Conservation (phyloP, 2,113 vertebrate genomes). For the Phasianus colchicus region DNA sequence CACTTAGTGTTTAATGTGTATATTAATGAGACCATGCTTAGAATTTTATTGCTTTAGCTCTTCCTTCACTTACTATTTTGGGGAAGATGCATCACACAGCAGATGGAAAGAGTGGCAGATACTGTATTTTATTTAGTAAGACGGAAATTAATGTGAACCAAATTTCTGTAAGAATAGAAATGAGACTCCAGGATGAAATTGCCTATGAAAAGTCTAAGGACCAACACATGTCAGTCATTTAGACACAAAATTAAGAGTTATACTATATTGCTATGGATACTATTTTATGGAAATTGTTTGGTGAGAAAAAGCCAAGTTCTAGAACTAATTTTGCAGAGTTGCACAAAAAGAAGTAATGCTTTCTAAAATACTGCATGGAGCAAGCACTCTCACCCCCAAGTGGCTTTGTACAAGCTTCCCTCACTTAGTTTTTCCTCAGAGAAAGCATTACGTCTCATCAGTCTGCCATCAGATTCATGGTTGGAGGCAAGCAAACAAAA, state of each 20-base stretch:
- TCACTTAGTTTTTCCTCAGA: not conserved
- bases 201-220: not conserved
- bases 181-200: not conserved
- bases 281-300: not conserved
- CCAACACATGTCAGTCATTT: not conserved
- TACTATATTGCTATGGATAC: not conserved
- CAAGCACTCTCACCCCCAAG: not conserved
- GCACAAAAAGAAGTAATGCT: not conserved
- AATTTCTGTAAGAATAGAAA: slow-evolving; percentile 13
- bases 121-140: slow-evolving; percentile 46
- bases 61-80: slow-evolving; percentile 47
- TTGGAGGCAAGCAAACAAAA: not conserved
- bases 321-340: not conserved
- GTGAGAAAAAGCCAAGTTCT: not conserved
- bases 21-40: slow-evolving; percentile 12
- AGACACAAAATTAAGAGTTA: not conserved
- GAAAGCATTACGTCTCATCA: not conserved
- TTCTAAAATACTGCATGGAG: not conserved
- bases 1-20: slow-evolving; percentile 10
- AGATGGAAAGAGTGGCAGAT: slow-evolving; percentile 50
- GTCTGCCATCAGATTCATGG: not conserved
- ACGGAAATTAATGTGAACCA: slow-evolving; percentile 24
- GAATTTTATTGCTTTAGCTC: slow-evolving; percentile 25
- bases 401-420: not conserved
- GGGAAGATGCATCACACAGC: slow-evolving; percentile 28